Evolutionary conservation across 1,140 invertebrate species (phyloP).

Genomic region (Leptinotarsa defecta): DNA sequence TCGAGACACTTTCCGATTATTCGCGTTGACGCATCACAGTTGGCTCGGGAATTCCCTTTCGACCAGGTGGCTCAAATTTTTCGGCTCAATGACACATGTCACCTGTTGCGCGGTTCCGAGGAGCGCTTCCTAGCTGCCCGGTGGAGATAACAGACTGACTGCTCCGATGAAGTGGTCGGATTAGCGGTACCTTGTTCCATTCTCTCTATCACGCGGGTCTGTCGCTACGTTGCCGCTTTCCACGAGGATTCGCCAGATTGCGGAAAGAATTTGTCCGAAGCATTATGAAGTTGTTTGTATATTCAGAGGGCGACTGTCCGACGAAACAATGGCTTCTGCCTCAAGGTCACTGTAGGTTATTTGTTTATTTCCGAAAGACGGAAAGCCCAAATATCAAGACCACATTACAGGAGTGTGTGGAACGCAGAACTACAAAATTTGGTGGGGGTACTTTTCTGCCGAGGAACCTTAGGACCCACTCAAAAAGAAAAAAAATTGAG

Average conservation of each 20-base stretch:
- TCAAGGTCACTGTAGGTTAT: too few species aligned
- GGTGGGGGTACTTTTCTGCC: too few species aligned
- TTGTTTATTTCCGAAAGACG: too few species aligned
- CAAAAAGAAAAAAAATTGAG: too few species aligned
- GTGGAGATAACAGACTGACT: conserved; percentile 4
- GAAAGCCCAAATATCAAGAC: too few species aligned
- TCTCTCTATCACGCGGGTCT: conserved; percentile 32
- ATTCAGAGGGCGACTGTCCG: too few species aligned
- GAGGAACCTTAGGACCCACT: too few species aligned
- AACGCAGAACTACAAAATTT: too few species aligned
- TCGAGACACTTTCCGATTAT: background rate
- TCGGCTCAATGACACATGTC: conserved; percentile 9
- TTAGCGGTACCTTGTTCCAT: conserved; percentile 40
- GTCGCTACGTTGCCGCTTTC: conserved; percentile 20
- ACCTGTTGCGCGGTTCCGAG: conserved; percentile 29
- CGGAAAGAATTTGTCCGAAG: background rate
- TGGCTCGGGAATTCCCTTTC: conserved; percentile 1
- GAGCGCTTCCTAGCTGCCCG: background rate
- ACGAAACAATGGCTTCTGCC: too few species aligned
- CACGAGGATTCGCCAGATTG: background rate
- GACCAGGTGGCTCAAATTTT: background rate
- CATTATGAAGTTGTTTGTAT: too few species aligned
- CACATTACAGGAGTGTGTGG: too few species aligned
- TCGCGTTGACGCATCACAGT: background rate
- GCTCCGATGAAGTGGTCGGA: conserved; percentile 17